Evolutionary conservation across 2,113 vertebrate genomes (phyloP).

Genomic region (Callionymus lyra): DNA sequence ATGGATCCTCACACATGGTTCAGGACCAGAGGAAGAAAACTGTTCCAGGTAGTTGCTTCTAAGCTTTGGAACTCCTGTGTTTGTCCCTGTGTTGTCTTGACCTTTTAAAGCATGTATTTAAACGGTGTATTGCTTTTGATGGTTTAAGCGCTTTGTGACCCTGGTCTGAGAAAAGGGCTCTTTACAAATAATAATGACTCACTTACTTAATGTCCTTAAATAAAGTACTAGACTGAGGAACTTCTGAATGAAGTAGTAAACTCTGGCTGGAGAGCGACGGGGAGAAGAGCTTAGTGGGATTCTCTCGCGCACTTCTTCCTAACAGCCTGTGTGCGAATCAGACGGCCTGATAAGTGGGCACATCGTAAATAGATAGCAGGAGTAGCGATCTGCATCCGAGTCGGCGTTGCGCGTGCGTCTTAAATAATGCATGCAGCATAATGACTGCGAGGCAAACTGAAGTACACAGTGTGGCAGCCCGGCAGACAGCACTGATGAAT

Average conservation of each 20-base stretch:
- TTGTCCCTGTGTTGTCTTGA: no score
- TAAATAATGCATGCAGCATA: constrained; percentile 63
- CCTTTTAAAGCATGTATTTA: no score
- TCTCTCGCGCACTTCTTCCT: constrained; percentile 10
- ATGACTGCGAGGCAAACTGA: constrained; percentile 56
- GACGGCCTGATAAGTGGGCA: constrained; percentile 32
- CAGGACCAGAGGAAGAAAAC: no score
- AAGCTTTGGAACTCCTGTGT: no score
- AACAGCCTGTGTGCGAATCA: constrained; percentile 16
- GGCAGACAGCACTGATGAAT: constrained; percentile 62
- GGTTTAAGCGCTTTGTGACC: no score
- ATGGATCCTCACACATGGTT: no score
- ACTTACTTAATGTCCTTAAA: no score
- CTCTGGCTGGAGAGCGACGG: background rate
- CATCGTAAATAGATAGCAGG: constrained; percentile 40
- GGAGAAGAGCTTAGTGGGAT: constrained; percentile 1
- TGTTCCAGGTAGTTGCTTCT: no score
- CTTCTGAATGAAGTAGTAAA: background rate
- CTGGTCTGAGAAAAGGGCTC: no score
- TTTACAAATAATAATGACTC: no score
- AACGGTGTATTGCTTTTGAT: no score
- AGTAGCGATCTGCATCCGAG: constrained; percentile 45
- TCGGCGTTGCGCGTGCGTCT: constrained; percentile 30
- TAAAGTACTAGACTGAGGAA: no score
- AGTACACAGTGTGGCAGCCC: constrained; percentile 55